Base-by-base conservation (phyloP, 2,113 vertebrate genomes). In the Kryptolebias marmoratus region DNA sequence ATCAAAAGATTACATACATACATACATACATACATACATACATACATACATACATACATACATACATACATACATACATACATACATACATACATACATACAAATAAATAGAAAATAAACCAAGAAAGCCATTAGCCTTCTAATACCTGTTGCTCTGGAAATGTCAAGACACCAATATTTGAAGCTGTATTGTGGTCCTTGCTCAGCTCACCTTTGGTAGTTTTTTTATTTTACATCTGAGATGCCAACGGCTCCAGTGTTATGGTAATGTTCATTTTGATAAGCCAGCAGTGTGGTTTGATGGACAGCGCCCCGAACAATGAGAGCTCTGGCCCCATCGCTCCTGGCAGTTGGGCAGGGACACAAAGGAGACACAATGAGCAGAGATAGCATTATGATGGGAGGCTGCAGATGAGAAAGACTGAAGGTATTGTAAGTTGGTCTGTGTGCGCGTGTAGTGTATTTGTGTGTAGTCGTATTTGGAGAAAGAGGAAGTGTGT, bases 361-460 rank as follows among this genome's bases (percentile, higher is more conserved):
- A 86, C 80, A 90, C 85, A 90, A 89, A 88, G 77, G 64, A 88
- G 68, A 80, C 77, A 79, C 87, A 88, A 90, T 90, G 89, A 89
- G 83, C 63, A 71, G 63, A 88, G 88, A 90, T 89, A 81, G 68
- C 62, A 74, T 83, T 85, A 85, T 90, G 74, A 80, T 48, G 67
- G 66, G 49, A 65, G 69, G 71, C 70, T 79, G 73, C 64, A 74
- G 81, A 84, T 82, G 81, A 77, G 62, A 73, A 64, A 59, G 44
- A 60, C 75, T 64, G 58, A 65, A 67, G 55, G 60, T 59, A 55
- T 57, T 72, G 54, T 49, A 39, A 42, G 56, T 58, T 22, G 11
- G 45, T 48, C 31, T 68, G 22, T 47, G 49, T 42, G 48, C 44
- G 39, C 15, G 59, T 73, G 56, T 56, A 61, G 47, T 14, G 49